A percentile compares a stretch with the other conserved stretches of the same genome.
These are phyloP conservation scores for Drosophila trapezifrons DNA, from an alignment of 1,140 invertebrate genomes.

Conservation along the genomic window DNA sequence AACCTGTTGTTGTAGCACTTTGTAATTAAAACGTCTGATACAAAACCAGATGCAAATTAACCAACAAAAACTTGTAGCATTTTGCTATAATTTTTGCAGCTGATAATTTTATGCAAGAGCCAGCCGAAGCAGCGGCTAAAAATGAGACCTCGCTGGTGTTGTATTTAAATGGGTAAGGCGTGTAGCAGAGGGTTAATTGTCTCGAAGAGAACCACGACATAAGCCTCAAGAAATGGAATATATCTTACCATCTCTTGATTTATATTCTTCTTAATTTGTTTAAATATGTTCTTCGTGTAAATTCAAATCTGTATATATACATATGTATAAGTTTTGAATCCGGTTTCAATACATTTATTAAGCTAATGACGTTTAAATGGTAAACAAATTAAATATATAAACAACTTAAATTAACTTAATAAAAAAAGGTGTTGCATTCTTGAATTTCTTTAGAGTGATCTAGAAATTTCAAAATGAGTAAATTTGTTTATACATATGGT, in stretches of 20 bases:
- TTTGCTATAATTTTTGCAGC: constrained; percentile 57
- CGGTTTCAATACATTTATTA: too few relatives aligned
- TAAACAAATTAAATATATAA: too few relatives aligned
- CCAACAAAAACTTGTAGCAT: constrained; percentile 63
- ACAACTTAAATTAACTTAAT: too few relatives aligned
- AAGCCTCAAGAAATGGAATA: background rate
- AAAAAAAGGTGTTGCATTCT: too few relatives aligned
- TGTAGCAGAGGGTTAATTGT: constrained; percentile 27
- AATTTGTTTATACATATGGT: background rate
- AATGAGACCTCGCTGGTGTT: constrained; percentile 27
- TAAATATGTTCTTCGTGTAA: too few relatives aligned
- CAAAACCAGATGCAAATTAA: constrained; percentile 58
- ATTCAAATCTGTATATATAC: too few relatives aligned
- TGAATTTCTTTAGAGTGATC: too few relatives aligned
- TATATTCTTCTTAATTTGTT: too few relatives aligned
- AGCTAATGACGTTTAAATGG: too few relatives aligned
- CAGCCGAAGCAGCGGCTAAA: constrained; percentile 17
- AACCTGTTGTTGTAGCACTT: constrained; percentile 51
- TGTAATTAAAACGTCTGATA: constrained; percentile 58
- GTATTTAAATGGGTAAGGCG: background rate
- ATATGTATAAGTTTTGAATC: too few relatives aligned
- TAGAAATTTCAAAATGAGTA: too few relatives aligned
- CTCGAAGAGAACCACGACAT: constrained; percentile 28
- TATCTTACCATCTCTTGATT: background rate
- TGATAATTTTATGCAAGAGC: constrained; percentile 61